Conservation (phyloP, 2,113 vertebrate genomes). For the Forbesichthys agassizii region DNA sequence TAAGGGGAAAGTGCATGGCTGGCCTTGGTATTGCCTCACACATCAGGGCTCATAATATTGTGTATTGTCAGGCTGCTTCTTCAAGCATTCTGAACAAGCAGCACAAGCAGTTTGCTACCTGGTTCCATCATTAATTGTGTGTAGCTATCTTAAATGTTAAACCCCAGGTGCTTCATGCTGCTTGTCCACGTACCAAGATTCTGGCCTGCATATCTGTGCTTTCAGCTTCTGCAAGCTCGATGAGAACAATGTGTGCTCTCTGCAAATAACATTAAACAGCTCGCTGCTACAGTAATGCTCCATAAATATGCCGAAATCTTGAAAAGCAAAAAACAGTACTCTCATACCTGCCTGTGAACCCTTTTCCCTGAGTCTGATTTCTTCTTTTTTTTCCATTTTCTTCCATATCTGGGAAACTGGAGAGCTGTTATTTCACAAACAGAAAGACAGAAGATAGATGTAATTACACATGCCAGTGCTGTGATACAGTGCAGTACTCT, state of each 20-base stretch:
- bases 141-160: constrained; percentile 42
- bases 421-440: constrained; percentile 59
- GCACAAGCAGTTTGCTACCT: constrained; percentile 37
- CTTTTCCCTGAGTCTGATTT: constrained; percentile 43
- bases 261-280: constrained; percentile 74
- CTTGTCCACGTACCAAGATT: constrained; percentile 56
- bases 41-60: constrained; percentile 28
- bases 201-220: constrained; percentile 51
- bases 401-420: constrained; percentile 28
- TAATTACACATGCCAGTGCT: constrained; percentile 56
- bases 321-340: constrained; percentile 62
- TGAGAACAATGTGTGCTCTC: constrained; percentile 74
- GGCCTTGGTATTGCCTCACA: constrained; percentile 48
- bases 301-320: constrained; percentile 74
- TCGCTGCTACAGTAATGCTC: constrained; percentile 61
- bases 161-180: constrained; percentile 45
- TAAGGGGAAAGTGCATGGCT: constrained; percentile 13
- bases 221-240: constrained; percentile 62
- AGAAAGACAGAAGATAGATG: constrained; percentile 39
- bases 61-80: constrained; percentile 13
- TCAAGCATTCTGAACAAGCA: constrained; percentile 46
- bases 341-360: constrained; percentile 69
- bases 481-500: constrained; percentile 27
- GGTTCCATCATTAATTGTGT: constrained; percentile 64
- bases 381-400: constrained; percentile 25